These are phyloP conservation scores for Sparidentex hasta DNA, from an alignment of 2,797 vertebrate species.

Conservation along the genomic window DNA sequence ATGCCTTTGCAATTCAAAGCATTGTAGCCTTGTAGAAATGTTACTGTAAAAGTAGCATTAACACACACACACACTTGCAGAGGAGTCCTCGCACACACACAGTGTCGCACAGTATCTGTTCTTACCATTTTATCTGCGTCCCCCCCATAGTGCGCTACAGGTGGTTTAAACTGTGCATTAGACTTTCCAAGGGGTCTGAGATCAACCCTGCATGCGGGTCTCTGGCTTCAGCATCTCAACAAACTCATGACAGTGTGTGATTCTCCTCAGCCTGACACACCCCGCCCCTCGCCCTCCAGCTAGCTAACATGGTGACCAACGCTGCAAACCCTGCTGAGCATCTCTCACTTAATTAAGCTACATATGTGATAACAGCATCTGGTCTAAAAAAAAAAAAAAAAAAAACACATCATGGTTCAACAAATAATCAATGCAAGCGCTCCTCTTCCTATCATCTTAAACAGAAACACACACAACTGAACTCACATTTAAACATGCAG, in stretches of 20 bases:
- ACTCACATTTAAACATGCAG: background rate
- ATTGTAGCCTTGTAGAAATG: background rate
- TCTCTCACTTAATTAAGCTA: slow-evolving; percentile 2
- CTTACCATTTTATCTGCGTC: slow-evolving; percentile 82
- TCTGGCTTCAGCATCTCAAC: slow-evolving; percentile 50
- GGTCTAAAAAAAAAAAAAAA: background rate
- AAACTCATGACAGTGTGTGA: slow-evolving; percentile 58
- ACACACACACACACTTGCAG: slow-evolving; percentile 9
- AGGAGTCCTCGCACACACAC: slow-evolving; percentile 22
- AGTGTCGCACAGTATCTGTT: slow-evolving; percentile 2
- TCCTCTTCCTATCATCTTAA: background rate
- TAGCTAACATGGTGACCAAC: slow-evolving; percentile 37
- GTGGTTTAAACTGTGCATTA: slow-evolving; percentile 17
- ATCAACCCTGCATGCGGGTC: slow-evolving; percentile 15
- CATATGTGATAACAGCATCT: slow-evolving; percentile 1
- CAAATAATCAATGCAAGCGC: slow-evolving; percentile 3
- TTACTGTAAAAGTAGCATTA: slow-evolving; percentile 1
- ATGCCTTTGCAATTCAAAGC: slow-evolving; percentile 6
- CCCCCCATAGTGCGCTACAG: slow-evolving; percentile 70
- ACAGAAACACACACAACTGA: background rate
- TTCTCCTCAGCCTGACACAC: slow-evolving; percentile 36
- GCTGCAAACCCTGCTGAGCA: slow-evolving; percentile 11
- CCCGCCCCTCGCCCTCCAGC: slow-evolving; percentile 55
- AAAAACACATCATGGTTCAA: background rate
- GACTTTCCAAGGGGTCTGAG: slow-evolving; percentile 23